Base-by-base conservation (phyloP, 1,140 invertebrate species). In the Drosophila ohnishii region DNA sequence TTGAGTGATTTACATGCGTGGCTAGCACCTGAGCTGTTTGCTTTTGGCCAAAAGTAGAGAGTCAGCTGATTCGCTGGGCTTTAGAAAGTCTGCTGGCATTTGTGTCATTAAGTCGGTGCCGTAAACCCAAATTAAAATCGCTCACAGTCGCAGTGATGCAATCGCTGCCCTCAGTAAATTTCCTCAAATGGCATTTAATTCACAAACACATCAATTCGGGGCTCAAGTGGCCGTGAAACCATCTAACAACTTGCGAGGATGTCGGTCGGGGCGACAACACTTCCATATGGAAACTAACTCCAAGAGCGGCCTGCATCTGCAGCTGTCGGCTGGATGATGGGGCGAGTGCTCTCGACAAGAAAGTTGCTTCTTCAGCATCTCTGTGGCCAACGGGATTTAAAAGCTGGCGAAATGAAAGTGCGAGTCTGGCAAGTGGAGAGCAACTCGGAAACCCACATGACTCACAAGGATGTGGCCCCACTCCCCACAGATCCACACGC, bases 1-100 rank as follows among this genome's bases (percentile, higher is more conserved):
- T 80, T 50, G 48, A 80, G 77, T 73, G 59, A 80, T 88, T 88
- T 84, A 79, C 76, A 88, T 88, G 80, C 84, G 61, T 70, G 84
- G 25, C 59, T 47, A 66, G 50, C 59, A 40, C 44, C 51, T 37
- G 39, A 37, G 42, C 30, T 58, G 62, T 66, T 57, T 39, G 60
- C 58, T 25, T 80, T 65, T 81, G 67, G 58, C 51, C 51, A 55
- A 55, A 37, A 25, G 4, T 32, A 55, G 19, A 13, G 13, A 14
- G 34, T 37, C 69, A 60, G 78, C 74, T 45, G 50, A 75, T 78
- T 74, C 53, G 48, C 44, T 59, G 48, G 72, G 56, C 69, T 82
- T 83, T 87, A 83, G 83, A 87, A 87, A 87, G 84, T 71, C 66
- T 4, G 53, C 44, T 22, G 53, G 51, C 66, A 78, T 83, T 87